Conservation (phyloP, 1,140 invertebrate species). For the Bombyx mandarina region DNA sequence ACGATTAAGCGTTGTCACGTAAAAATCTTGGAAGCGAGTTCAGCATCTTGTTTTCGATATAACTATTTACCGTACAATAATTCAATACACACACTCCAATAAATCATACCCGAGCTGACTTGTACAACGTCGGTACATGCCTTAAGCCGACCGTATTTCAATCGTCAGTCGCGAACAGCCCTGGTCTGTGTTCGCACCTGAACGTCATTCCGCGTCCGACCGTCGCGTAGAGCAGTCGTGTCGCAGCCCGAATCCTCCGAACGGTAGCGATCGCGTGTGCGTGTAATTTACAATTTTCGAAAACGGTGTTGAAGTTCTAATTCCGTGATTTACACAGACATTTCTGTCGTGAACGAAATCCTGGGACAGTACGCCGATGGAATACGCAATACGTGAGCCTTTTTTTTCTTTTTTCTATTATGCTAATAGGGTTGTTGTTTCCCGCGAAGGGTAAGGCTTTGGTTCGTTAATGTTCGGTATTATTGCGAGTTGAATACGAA, state of each 20-base stretch:
- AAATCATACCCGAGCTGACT: too few species aligned
- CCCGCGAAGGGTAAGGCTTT: conserved; percentile 8
- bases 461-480: conserved; percentile 21
- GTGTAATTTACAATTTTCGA: conserved; percentile 10
- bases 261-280: conserved; percentile 17
- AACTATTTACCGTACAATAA: too few species aligned
- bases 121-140: too few species aligned
- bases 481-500: conserved; percentile 17
- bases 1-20: too few species aligned
- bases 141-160: too few species aligned
- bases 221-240: conserved; percentile 24
- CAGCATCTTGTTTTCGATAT: too few species aligned
- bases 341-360: conserved; percentile 20
- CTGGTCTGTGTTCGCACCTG: conserved; percentile 24
- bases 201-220: conserved; percentile 39
- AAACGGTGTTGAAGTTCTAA: conserved; percentile 26
- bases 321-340: conserved; percentile 26
- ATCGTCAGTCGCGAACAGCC: conserved; percentile 3
- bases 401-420: conserved; percentile 20
- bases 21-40: too few species aligned
- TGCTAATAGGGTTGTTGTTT: conserved; percentile 18
- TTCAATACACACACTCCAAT: too few species aligned
- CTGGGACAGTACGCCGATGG: conserved; percentile 17
- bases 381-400: conserved; percentile 26
- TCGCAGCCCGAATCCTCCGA: neutral